These are phyloP conservation scores for Notodonta ziczac DNA, from an alignment of 2,888 invertebrate species.

Conservation along the genomic window DNA sequence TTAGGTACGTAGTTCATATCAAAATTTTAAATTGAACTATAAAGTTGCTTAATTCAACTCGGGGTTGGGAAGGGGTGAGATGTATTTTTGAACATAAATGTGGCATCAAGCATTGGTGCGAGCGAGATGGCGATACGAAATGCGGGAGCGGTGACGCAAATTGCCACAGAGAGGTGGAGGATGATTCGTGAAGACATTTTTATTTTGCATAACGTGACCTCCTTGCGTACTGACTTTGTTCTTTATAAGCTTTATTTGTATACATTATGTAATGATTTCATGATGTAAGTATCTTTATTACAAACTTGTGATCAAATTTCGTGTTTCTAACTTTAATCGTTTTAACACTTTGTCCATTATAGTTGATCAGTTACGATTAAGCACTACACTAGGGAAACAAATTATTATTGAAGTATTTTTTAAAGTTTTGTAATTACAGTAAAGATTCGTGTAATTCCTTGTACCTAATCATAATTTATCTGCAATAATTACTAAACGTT, in stretches of 20 bases:
- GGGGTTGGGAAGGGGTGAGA: conserved; percentile 37
- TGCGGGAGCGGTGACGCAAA: conserved; percentile 28
- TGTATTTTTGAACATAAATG: conserved; percentile 38
- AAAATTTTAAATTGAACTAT: conserved; percentile 45
- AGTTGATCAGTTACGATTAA: too few relatives aligned
- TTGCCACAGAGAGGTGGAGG: conserved; percentile 22
- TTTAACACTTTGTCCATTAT: too few relatives aligned
- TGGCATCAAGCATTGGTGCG: conserved; percentile 32
- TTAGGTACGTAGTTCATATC: conserved; percentile 41
- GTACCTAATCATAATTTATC: too few relatives aligned
- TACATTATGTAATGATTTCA: conserved; percentile 9
- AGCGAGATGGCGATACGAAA: conserved; percentile 29
- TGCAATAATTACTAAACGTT: too few relatives aligned
- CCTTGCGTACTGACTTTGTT: conserved; percentile 16
- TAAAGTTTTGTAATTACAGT: too few relatives aligned
- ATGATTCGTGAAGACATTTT: conserved; percentile 36
- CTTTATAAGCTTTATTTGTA: conserved; percentile 21
- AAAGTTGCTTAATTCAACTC: conserved; percentile 40
- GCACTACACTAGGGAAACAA: too few relatives aligned
- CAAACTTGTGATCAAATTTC: too few relatives aligned
- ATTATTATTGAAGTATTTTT: too few relatives aligned
- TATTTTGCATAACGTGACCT: conserved; percentile 30
- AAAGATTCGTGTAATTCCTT: too few relatives aligned
- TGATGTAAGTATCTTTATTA: too few relatives aligned
- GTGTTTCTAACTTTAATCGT: too few relatives aligned